A percentile compares a stretch with the other conserved stretches of the same genome.
Evolutionary conservation across 2,888 invertebrate genomes (phyloP).

Genomic region (Thereva nobilitata): DNA sequence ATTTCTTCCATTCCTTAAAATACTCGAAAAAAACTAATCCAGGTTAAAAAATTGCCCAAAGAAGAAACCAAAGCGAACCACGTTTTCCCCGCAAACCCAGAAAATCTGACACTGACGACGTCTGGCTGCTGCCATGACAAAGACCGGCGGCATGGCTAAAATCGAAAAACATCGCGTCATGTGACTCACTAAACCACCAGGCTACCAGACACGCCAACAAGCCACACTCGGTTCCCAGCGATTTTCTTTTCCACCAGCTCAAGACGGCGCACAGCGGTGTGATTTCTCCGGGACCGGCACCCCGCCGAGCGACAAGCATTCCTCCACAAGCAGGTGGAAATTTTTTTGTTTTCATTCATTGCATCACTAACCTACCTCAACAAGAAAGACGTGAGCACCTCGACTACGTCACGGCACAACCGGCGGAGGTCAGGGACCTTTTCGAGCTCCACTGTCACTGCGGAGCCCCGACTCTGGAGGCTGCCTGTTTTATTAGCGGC

Average conservation of each 20-base stretch:
- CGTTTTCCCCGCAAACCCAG: no score
- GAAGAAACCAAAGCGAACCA: no score
- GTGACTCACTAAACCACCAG: constrained; percentile 56
- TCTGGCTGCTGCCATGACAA: constrained; percentile 23
- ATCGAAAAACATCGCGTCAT: constrained; percentile 55
- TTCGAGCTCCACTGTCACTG: no score
- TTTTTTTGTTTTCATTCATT: constrained; percentile 37
- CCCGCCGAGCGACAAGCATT: neutral
- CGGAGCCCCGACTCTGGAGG: neutral
- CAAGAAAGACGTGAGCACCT: constrained; percentile 27
- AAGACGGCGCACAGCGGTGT: neutral
- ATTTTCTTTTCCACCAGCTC: no score
- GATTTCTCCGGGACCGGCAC: neutral
- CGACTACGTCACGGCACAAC: constrained; percentile 15
- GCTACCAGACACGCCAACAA: constrained; percentile 46
- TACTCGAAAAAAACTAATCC: no score
- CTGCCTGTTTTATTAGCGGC: neutral
- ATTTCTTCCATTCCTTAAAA: no score
- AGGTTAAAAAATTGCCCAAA: no score
- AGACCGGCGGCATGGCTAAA: constrained; percentile 40
- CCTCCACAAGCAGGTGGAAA: neutral
- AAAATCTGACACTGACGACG: neutral
- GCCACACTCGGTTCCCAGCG: no score
- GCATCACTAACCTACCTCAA: constrained; percentile 41
- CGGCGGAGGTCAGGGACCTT: neutral